Evolutionary conservation across 2,888 invertebrate species (phyloP), one percentile per base, ranked within the genome.

Genomic region (Amaurobius ferox): DNA sequence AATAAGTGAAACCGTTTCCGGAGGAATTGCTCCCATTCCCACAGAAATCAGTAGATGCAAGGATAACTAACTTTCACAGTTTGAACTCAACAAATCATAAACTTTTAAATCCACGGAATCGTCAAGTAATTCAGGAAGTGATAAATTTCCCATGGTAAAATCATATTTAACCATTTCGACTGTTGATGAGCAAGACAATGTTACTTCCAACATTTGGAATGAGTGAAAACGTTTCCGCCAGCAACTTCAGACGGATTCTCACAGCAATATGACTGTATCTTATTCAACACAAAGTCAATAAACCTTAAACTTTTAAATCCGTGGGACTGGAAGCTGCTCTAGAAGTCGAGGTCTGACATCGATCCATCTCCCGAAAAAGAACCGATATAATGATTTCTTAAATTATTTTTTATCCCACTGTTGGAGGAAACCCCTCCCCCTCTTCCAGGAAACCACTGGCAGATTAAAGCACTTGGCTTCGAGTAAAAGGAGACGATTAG

Each of bases 381-480:
- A 1, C 6, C 55, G 19, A 23, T 19, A 23, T 55, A 55, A 23
- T 11, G 55, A 55, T 55, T 55, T 23, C 11, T 23, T 1, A 55
- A 55, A 55, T 1, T 55, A 16, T 55, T 55, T 23, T 55, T 16
- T n/a, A 13, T n/a, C 19, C 16, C 11, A 11, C 5, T n/a, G 19
- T 32, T n/a, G 16, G 23, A 66, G 66, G 32, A n/a, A 32, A 66
- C 19, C 5, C n/a, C 66, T 32, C 66, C 35, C 66, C 66, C 35
- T 66, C 66, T 66, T 32, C n/a, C 32, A 66, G 66, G 66, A 66
- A 66, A 66, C 66, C 66, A 66, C 66, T 66, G 35, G 30, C 66
- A 35, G 32, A 32, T 32, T 66, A 32, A 32, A 23, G 55, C 55
- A n/a, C 19, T n/a, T 66, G 32, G 23, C 1, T 1, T 3, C 13